Evolutionary conservation across 2,113 vertebrate species (phyloP).

Genomic region (Suricata suricatta): DNA sequence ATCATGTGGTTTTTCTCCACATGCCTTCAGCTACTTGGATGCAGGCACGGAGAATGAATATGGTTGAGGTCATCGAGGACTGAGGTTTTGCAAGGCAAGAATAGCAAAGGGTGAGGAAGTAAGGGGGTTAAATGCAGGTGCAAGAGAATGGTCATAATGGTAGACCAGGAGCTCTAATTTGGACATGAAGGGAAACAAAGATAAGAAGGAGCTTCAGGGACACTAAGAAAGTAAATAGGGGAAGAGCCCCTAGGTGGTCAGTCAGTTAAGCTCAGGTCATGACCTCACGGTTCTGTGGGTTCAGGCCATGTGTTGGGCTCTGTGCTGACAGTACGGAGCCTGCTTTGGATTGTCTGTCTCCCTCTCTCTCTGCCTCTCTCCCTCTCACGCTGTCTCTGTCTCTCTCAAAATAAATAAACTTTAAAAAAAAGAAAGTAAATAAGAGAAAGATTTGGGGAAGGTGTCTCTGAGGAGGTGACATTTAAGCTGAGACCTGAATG

Average conservation of each 20-base stretch:
- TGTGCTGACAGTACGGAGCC: too few species aligned
- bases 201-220: background rate
- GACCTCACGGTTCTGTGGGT: too few species aligned
- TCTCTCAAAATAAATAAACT: too few species aligned
- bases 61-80: background rate
- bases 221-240: background rate
- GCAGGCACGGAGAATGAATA: background rate
- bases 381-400: too few species aligned
- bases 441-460: background rate
- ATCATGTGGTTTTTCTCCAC: background rate
- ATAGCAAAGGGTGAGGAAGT: background rate
- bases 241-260: too few species aligned
- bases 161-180: background rate
- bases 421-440: background rate
- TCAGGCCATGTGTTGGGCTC: too few species aligned
- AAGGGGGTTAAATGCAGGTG: background rate
- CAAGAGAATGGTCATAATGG: background rate
- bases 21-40: background rate
- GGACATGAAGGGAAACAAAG: background rate
- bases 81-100: background rate
- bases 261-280: too few species aligned
- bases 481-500: conserved; percentile 16
- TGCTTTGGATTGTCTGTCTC: too few species aligned
- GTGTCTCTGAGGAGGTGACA: background rate
- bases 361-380: too few species aligned